A percentile compares a stretch with the other conserved stretches of the same genome.
These are phyloP conservation scores for Cheilosia scutellata DNA, from an alignment of 2,888 invertebrate species.

Conservation along the genomic window DNA sequence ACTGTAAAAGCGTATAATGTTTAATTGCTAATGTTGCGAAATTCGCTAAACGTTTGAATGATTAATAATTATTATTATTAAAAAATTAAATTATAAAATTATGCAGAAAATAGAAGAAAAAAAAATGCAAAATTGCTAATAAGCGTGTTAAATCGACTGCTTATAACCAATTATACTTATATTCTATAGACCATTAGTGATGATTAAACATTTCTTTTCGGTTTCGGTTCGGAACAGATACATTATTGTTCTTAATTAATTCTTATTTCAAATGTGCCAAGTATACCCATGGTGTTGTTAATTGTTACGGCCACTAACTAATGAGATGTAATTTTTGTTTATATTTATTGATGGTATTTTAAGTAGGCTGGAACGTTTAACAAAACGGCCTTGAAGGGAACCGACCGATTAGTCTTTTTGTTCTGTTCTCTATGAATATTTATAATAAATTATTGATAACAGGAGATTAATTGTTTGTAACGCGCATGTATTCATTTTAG, in stretches of 20 bases:
- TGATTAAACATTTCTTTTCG: slow-evolving; percentile 6
- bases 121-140: neutral
- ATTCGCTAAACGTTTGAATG: neutral
- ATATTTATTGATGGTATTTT: slow-evolving; percentile 4
- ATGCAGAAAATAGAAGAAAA: neutral
- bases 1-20: neutral
- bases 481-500: too few relatives aligned
- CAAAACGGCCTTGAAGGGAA: slow-evolving; percentile 3
- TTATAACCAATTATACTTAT: slow-evolving; percentile 2
- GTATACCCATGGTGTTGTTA: neutral
- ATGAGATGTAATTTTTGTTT: slow-evolving; percentile 2
- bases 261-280: neutral
- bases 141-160: slow-evolving; percentile 5
- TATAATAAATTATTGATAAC: neutral
- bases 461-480: too few relatives aligned
- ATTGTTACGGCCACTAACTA: slow-evolving; percentile 2
- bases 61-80: neutral
- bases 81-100: too few relatives aligned
- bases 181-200: neutral
- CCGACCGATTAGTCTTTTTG: neutral
- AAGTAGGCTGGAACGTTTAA: neutral
- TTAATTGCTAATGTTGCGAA: slow-evolving; percentile 14
- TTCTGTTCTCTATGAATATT: neutral
- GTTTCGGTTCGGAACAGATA: neutral
- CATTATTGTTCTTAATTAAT: neutral